Conservation (phyloP, 2,113 vertebrate genomes). For the Proteles cristata region DNA sequence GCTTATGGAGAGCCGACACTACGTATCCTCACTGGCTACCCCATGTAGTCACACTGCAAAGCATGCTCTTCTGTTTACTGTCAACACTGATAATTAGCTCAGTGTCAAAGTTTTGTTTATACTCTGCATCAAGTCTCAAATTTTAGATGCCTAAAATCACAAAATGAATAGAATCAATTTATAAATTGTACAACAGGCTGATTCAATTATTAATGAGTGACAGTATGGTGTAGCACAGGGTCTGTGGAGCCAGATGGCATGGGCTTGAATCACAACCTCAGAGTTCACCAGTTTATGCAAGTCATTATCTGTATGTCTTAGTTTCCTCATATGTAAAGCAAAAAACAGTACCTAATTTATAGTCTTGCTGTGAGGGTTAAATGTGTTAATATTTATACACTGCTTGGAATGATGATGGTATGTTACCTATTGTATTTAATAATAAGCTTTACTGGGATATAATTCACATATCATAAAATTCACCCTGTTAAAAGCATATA, state of each 20-base stretch:
- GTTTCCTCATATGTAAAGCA: slow-evolving; percentile 28
- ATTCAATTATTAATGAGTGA: slow-evolving; percentile 28
- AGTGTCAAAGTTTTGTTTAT: slow-evolving; percentile 43
- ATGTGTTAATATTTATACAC: not conserved
- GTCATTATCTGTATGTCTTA: not conserved
- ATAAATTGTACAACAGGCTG: slow-evolving; percentile 5
- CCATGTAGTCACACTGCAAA: not conserved
- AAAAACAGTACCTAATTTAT: not conserved
- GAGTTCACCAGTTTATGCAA: not conserved
- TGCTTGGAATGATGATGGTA: not conserved
- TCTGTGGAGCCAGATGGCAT: not conserved
- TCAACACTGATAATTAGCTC: slow-evolving; percentile 33
- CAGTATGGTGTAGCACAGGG: not conserved
- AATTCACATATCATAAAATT: slow-evolving; percentile 2
- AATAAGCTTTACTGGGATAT: not conserved
- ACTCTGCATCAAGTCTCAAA: slow-evolving; percentile 24
- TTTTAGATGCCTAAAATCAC: slow-evolving; percentile 25
- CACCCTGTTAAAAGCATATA: not conserved
- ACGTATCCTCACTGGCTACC: not conserved
- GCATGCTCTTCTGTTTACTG: slow-evolving; percentile 24
- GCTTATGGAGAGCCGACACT: not conserved
- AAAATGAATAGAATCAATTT: slow-evolving; percentile 39
- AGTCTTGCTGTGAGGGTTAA: slow-evolving; percentile 13
- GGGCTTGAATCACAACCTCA: not conserved
- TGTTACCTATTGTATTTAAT: not conserved